Evolutionary conservation across 2,888 invertebrate genomes (phyloP), one percentile per base, ranked within the genome.

Genomic region (Meliscaeva auricollis): DNA sequence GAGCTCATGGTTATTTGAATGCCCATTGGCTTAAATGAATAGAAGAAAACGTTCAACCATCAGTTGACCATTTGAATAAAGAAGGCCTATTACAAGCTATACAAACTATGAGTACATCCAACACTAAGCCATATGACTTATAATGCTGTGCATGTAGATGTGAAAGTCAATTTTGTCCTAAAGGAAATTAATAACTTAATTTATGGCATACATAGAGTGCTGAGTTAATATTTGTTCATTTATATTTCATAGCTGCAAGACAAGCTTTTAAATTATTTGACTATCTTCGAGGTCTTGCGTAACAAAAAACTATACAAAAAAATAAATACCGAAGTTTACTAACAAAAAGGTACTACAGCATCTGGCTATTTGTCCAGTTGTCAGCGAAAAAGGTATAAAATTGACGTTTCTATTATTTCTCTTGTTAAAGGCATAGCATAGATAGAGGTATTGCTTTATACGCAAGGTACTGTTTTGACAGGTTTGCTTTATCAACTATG

Each of bases 141-240:
- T n/a, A n/a, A n/a, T n/a, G n/a, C n/a, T n/a, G n/a, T n/a, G n/a
- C n/a, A n/a, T 15, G 9, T 41, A 68, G 50, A 38, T 75, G 68
- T 85, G 85, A 85, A 85, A 85, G 85, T 80, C 72, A 52, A 70
- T 66, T 79, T 74, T 84, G 80, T 76, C 85, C 85, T 76, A 66
- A 62, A 80, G 76, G 68, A 85, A 80, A 72, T 50, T 58, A 80
- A 85, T 80, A 72, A 54, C 20, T 72, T 26, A 46, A 83, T 74
- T 78, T 73, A 78, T 58, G 52, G 32, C n/a, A 38, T n/a, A 69
- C 69, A 66, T 38, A 70, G 52, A 68, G 68, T 84, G 84, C 84
- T 73, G 52, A 72, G 84, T 66, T 69, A 80, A 80, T 75, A 80
- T 85, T 80, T 80, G 80, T 68, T 69, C 70, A 54, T 80, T 68